Base-by-base conservation (phyloP, 2,113 vertebrate genomes). In the Entomyzon cyanotis region DNA sequence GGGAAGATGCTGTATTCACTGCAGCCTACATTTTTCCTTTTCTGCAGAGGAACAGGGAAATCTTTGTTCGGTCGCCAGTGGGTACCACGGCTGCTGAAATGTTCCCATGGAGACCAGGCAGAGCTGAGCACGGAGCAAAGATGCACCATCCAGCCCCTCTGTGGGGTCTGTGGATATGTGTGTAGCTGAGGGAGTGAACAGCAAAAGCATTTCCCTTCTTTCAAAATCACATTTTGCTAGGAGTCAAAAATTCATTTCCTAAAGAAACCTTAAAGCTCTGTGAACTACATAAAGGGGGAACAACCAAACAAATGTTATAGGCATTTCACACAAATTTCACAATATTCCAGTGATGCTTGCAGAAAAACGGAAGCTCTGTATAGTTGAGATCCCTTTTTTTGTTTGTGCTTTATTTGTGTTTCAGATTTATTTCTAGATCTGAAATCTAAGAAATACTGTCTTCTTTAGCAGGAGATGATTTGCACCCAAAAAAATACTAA, bases 71-170 rank as follows among this genome's bases (percentile, higher is more conserved):
- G 44, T 67, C 4, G 3, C 76, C 81, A 70, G 68, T 27, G 33
- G 65, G 84, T 92, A 73, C 67, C 28, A 18, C 9, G 3, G 79
- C 94, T 90, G 77, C 91, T 89, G 75, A 90, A 91, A 83, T 65
- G 97, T 97, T 97, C 95, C 97, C 95, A 97, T 97, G 94, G 97
- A 95, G 95, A 97, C 94, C 46, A 59, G n/a, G 47, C 87, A 90
- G 1, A 52, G 52, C 55, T 41, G 55, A 84, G 68, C 22, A 6
- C 67, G 44, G 64, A 39, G 73, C 42, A 2, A 6, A 60, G 62
- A 30, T 35, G 31, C 15, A 3, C n/a, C 55, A 64, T 15, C 25
- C 37, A 76, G 35, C 65, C 71, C 62, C 67, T 87, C 59, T 74
- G 49, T 0, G 10, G 46, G 41, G 10, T 18, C 62, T 15, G 6